These are phyloP conservation scores for Dioctria linearis DNA, from an alignment of 2,888 invertebrate species.

Conservation along the genomic window DNA sequence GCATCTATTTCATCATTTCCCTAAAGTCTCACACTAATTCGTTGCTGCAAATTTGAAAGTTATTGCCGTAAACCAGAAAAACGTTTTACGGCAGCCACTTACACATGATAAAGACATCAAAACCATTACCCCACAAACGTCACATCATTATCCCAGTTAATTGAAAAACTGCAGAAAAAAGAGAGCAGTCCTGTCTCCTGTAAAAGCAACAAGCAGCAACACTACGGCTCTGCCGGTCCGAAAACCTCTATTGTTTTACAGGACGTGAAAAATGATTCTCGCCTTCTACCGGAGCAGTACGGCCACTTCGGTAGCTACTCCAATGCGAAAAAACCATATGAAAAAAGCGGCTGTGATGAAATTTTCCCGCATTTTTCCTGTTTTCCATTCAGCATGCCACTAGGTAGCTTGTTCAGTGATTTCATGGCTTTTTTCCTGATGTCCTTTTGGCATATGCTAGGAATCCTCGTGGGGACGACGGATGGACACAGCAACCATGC, in stretches of 20 bases:
- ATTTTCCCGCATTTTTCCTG: conserved; percentile 16
- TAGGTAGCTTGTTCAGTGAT: conserved; percentile 1
- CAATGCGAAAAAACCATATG: background rate
- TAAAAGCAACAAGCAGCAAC: background rate
- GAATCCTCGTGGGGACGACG: no score
- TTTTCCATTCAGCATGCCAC: background rate
- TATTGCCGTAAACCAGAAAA: background rate
- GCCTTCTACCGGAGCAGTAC: background rate
- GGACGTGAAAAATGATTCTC: conserved; percentile 4
- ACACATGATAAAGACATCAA: conserved; percentile 4
- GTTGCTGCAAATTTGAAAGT: no score
- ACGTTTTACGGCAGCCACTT: background rate
- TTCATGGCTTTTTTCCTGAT: background rate
- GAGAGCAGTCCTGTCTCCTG: background rate
- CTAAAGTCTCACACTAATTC: no score
- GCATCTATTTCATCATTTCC: no score
- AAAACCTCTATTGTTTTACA: background rate
- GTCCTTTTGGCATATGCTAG: background rate
- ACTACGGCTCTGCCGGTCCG: background rate
- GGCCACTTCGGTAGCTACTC: background rate
- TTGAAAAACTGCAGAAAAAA: conserved; percentile 4
- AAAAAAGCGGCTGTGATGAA: background rate
- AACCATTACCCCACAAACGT: background rate
- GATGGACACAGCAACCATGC: no score
- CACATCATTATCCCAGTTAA: conserved; percentile 8